phyloP scores from a whole-genome alignment of 1,140 invertebrate genomes.

The Orussus abietinus region DNA sequence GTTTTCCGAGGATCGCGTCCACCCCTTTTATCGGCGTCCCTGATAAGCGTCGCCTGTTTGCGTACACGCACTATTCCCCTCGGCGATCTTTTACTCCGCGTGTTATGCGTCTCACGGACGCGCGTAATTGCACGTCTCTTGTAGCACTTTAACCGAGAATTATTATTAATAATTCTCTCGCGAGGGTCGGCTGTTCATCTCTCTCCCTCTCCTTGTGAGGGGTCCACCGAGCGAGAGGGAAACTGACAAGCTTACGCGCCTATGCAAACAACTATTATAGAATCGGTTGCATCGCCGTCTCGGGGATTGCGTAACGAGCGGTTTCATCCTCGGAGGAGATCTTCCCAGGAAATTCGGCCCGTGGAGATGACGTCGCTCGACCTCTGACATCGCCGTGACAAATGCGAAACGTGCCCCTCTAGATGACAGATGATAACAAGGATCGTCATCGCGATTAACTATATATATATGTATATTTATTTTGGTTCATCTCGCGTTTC shows the following conservation, averaged over 20 bases:
- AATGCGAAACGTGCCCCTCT: slow-evolving; percentile 4
- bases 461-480: slow-evolving; percentile 16
- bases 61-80: not conserved
- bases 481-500: slow-evolving; percentile 9
- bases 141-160: not conserved
- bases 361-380: slow-evolving; percentile 12
- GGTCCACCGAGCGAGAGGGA: not conserved
- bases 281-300: slow-evolving; percentile 18
- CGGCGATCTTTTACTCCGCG: not conserved
- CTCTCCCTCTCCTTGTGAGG: not conserved
- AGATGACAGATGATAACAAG: slow-evolving; percentile 6
- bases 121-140: not conserved
- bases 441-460: slow-evolving; percentile 2
- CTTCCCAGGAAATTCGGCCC: slow-evolving; percentile 2
- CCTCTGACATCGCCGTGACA: no score
- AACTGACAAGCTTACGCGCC: slow-evolving; percentile 5
- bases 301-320: not conserved
- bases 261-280: slow-evolving; percentile 35
- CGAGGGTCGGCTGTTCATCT: not conserved
- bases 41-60: not conserved
- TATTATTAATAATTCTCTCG: slow-evolving; percentile 7
- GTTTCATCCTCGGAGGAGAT: slow-evolving; percentile 1
- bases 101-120: not conserved
- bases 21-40: not conserved
- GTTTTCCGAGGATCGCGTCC: not conserved